Conservation (phyloP, 1,140 invertebrate species). For the Brachionus asplanchnoidis region DNA sequence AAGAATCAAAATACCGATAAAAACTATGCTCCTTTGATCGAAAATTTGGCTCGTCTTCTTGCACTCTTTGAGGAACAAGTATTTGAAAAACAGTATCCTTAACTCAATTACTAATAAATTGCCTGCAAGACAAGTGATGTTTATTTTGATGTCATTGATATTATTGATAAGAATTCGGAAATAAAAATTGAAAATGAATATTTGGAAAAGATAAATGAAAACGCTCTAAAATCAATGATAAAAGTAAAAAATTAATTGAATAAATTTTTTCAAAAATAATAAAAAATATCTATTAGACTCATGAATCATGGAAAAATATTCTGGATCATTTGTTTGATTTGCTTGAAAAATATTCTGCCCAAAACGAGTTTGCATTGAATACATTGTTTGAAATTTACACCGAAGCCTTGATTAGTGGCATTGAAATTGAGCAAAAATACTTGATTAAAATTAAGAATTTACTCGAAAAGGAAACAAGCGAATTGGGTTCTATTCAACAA, state of each 20-base stretch:
- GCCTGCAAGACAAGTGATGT: neutral
- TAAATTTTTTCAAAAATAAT: too few relatives aligned
- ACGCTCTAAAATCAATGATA: constrained; percentile 9
- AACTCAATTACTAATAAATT: too few relatives aligned
- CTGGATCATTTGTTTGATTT: constrained; percentile 2
- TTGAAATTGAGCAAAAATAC: neutral
- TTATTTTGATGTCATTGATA: constrained; percentile 10
- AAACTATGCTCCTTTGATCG: neutral
- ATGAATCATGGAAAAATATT: constrained; percentile 16
- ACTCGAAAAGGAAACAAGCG: neutral
- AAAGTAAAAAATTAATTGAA: neutral
- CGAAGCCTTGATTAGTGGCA: constrained; percentile 9
- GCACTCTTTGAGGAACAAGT: neutral
- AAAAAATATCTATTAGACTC: neutral
- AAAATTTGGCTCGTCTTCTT: neutral
- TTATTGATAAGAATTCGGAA: neutral
- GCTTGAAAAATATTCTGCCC: neutral
- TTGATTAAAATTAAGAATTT: neutral
- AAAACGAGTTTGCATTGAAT: neutral
- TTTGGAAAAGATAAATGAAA: constrained; percentile 13
- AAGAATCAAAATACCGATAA: neutral
- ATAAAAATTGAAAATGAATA: constrained; percentile 10
- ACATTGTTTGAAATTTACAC: constrained; percentile 28
- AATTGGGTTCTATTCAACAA: neutral
- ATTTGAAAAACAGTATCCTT: neutral